Evolutionary conservation across 1,140 invertebrate species (phyloP).

Genomic region (Odontomachus brunneus): DNA sequence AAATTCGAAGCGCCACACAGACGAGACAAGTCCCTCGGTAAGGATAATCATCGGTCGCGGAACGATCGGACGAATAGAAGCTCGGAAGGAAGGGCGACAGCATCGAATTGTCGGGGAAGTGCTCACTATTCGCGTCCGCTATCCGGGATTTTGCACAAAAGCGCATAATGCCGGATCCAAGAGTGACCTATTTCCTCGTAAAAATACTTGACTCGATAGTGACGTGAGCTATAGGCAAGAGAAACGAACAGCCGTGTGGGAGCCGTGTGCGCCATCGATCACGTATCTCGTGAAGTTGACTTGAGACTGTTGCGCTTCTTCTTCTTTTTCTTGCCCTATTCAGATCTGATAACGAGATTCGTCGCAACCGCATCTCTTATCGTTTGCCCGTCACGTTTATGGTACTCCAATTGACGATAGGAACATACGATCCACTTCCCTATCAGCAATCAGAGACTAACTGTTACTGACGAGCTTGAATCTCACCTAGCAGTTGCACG

Average conservation of each 20-base stretch:
- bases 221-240: not conserved
- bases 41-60: conserved; percentile 13
- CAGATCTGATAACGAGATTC: not conserved
- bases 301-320: too few relatives aligned
- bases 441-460: conserved; percentile 5
- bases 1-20: not conserved
- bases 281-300: not conserved
- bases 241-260: not conserved
- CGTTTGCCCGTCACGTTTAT: not conserved
- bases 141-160: conserved; percentile 38
- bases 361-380: not conserved
- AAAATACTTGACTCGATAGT: conserved; percentile 19
- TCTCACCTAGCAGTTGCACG: too few relatives aligned
- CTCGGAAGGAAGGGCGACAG: not conserved
- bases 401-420: not conserved
- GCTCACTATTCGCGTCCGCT: too few relatives aligned
- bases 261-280: not conserved
- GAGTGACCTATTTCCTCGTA: conserved; percentile 44
- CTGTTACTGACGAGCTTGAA: not conserved
- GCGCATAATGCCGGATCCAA: not conserved
- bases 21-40: not conserved
- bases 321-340: not conserved
- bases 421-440: not conserved
- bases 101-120: not conserved
- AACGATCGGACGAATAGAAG: not conserved